Evolutionary conservation across 2,797 vertebrate species (phyloP), one percentile per base, ranked within the genome.

Genomic region (Octomys mimax): DNA sequence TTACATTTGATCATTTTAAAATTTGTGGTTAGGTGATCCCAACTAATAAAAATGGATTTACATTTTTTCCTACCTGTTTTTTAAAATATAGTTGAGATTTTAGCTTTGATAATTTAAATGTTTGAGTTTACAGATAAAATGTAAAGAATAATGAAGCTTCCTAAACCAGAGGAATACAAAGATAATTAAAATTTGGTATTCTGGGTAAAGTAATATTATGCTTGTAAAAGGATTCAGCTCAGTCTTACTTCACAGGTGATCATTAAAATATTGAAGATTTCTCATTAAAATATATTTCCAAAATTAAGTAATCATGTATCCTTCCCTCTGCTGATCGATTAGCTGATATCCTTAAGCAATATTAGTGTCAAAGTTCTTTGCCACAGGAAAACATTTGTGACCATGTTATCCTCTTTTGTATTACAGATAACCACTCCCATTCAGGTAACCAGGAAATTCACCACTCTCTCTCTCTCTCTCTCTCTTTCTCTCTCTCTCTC

Each of bases 21-120:
- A 95, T 93, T 87, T 83, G 28, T 66, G 91, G 16, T 59, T 94
- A 68, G 33, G 19, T 73, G 26, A 82, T 79, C 68, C 42, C 19
- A 79, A 88, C 10, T 75, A 92, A 89, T 81, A 81, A 94, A 88
- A 95, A 70, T 64, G 6, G 9, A 82, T 90, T 88, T 83, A 18
- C 68, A 33, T 24, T 77, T 79, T 91, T 87, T 86, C 36, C 86
- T 83, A 0, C 73, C 13, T 80, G 6, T 75, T 83, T 66, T 39
- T 92, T 88, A 78, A 77, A 77, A 57, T 68, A 57, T 64, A 52
- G 31, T 81, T 83, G 66, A 36, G 33, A 7, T 57, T 82, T 86
- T 83, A 94, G 42, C 75, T 52, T 3, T 62, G 16, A 46, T 92
- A 87, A 68, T 8, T 91, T 91, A 89, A 77, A 5, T 21, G 19